Percentiles rank a stretch among this genome's conserved stretches.
Evolutionary conservation across 2,113 vertebrate species (phyloP).

Genomic region (Cardinalis cardinalis): DNA sequence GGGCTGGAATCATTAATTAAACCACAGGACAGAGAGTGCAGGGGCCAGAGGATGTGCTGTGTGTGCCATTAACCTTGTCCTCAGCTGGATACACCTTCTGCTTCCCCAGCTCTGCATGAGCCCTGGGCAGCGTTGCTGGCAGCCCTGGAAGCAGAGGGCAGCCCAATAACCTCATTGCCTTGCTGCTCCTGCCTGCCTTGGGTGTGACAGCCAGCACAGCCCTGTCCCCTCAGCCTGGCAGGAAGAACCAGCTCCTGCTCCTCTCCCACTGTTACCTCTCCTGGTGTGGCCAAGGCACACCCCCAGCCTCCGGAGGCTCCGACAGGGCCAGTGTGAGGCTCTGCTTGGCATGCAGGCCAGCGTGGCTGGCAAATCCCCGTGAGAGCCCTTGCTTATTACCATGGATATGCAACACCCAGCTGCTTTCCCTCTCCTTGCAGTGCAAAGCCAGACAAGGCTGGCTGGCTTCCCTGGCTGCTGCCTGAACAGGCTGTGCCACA

Average conservation of each 20-base stretch:
- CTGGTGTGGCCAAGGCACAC: neutral
- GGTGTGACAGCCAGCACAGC: neutral
- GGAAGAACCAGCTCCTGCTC: neutral
- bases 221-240: rapidly evolving
- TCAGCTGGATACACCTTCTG: neutral
- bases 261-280: neutral
- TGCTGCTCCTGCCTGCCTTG: neutral
- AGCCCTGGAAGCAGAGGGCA: neutral
- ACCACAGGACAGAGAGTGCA: neutral
- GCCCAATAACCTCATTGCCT: rapidly evolving
- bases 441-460: slow-evolving; percentile 1
- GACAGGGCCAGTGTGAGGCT: neutral
- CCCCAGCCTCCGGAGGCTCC: neutral
- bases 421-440: neutral
- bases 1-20: neutral
- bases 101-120: neutral
- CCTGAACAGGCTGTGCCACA: slow-evolving; percentile 5
- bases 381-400: slow-evolving; percentile 33
- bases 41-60: neutral
- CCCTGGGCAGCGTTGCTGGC: neutral
- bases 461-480: neutral
- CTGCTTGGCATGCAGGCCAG: neutral
- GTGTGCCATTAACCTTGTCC: neutral
- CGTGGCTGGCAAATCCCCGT: slow-evolving; percentile 22
- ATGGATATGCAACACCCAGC: slow-evolving; percentile 1